A percentile compares a stretch with the other conserved stretches of the same genome.
Evolutionary conservation across 2,888 invertebrate species (phyloP).

Genomic region (Sphaerophoria taeniata): DNA sequence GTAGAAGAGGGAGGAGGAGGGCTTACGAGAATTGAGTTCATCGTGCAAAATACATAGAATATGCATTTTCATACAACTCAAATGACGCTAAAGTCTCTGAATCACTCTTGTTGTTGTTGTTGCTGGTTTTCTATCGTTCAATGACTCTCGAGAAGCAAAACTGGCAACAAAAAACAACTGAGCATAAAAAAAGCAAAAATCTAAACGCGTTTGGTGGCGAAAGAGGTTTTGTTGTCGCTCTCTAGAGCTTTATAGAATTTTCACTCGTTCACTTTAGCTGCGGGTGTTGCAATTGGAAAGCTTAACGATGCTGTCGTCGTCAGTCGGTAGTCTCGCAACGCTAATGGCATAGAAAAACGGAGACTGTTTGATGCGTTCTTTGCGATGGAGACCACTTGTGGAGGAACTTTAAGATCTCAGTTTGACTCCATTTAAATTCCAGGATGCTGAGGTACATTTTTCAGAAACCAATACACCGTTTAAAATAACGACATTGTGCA

Average conservation of each 20-base stretch:
- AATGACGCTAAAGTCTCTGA: conserved; percentile 50
- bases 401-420: conserved; percentile 46
- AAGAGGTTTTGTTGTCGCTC: conserved; percentile 17
- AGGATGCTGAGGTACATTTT: conserved; percentile 32
- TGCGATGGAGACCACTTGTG: background rate
- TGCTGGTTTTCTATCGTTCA: conserved; percentile 66
- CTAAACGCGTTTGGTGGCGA: conserved; percentile 33
- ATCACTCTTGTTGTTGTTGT: background rate
- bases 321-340: background rate
- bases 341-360: background rate
- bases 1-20: background rate
- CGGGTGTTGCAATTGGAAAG: conserved; percentile 30
- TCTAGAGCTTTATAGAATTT: conserved; percentile 33
- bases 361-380: conserved; percentile 25
- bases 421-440: conserved; percentile 39
- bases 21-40: conserved; percentile 45
- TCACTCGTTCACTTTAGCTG: conserved; percentile 12
- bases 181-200: background rate
- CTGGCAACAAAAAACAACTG: conserved; percentile 23
- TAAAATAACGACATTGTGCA: too few species aligned
- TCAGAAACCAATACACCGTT: too few species aligned
- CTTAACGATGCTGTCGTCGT: conserved; percentile 8
- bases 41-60: conserved; percentile 73
- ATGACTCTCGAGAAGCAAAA: conserved; percentile 56
- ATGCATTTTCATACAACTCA: conserved; percentile 67